Base-by-base conservation (phyloP, 2,888 invertebrate species). In the Drosophila prostipennis region DNA sequence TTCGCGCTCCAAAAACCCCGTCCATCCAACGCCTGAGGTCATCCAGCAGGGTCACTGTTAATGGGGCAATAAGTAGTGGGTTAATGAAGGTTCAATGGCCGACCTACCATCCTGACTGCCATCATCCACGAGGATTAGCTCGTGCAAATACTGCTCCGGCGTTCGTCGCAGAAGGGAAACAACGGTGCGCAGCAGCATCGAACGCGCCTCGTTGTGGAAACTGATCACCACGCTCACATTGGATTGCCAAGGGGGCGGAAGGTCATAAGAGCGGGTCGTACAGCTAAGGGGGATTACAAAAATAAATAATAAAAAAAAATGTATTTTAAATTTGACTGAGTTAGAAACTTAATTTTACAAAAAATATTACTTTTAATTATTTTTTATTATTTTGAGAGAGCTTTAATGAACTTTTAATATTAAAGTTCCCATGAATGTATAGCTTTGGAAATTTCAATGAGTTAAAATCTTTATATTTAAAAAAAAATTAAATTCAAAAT, bases 121-220 rank as follows among this genome's bases (percentile, higher is more conserved):
- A 56, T 91, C 91, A 70, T 91, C 91, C 57, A 91, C 80, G 59
- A 91, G 42, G 49, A 91, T 87, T 1, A 91, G 77, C 75, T 91
- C 91, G 13, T 89, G 73, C 37, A 91, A 72, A 67, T 89, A 88
- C 8, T 76, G 60, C 3, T 39, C 16, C 2, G 90, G 83, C 2
- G 90, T 90, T 37, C 90, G 83, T 8, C 65, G 65, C n/a, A 90
- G 69, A 42, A 91, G 59, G 5, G 90, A 85, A 11, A 82, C 60
- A 11, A 91, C 71, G 6, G 91, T 91, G 39, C 91, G 74, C 26
- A 90, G 51, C n/a, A 91, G 68, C 36, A 87, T 82, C 3, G 91
- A 88, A 11, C 90, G 83, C 5, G 89, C 84, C 72, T 91, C 91
- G 60, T 91, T 91, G 55, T 89, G 76, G 51, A 84, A 91, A 11